phyloP scores from a whole-genome alignment of 2,888 invertebrate genomes.

The Ditula angustiorana region DNA sequence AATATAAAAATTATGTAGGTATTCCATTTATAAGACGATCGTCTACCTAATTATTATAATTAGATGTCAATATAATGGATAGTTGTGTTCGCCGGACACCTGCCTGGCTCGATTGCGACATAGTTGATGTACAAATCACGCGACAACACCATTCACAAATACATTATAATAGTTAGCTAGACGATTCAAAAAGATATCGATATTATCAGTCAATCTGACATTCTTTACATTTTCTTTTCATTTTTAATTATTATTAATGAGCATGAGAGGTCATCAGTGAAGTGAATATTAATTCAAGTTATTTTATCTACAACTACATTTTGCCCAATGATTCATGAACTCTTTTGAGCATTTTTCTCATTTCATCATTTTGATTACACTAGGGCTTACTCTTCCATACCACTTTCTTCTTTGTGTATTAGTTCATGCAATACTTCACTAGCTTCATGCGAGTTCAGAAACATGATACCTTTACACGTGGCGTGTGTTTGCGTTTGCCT shows the following conservation, averaged over 20 bases:
- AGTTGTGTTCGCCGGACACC: constrained; percentile 27
- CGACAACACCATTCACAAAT: constrained; percentile 11
- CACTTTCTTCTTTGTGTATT: neutral
- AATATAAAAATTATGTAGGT: constrained; percentile 19
- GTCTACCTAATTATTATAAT: constrained; percentile 34
- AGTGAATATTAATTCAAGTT: neutral
- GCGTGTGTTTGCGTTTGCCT: neutral
- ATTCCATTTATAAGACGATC: constrained; percentile 25
- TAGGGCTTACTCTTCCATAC: neutral
- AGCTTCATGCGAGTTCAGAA: neutral
- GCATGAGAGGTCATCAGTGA: neutral
- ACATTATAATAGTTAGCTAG: neutral
- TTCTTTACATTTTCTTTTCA: neutral
- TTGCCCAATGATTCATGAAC: no score
- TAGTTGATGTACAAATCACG: constrained; percentile 12
- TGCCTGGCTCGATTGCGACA: constrained; percentile 28
- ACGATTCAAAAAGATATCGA: neutral
- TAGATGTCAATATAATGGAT: constrained; percentile 34
- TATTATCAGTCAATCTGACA: neutral
- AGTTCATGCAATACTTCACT: neutral
- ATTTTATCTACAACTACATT: no score
- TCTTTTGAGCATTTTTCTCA: no score
- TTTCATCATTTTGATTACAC: no score
- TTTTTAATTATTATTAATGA: no score
- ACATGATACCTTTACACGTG: neutral